These are phyloP conservation scores for Myrmophylax atrothorax DNA, from an alignment of 2,113 vertebrate genomes.

Conservation along the genomic window DNA sequence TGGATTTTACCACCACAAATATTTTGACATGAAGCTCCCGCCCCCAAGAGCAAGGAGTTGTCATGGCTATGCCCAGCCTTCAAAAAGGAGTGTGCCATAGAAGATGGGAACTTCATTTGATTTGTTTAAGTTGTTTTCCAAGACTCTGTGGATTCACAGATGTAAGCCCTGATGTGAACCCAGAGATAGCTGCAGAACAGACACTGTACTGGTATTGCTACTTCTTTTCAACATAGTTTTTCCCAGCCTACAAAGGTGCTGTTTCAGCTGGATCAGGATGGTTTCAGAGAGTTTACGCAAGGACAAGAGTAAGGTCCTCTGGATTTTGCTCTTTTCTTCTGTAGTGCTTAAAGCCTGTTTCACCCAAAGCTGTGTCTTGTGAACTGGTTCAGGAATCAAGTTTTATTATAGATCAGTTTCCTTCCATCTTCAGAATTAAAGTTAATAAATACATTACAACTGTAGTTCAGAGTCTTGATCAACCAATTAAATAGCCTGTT, in stretches of 20 bases:
- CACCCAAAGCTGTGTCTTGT: not conserved
- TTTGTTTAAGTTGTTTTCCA: not conserved
- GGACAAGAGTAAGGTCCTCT: not conserved
- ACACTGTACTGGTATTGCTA: not conserved
- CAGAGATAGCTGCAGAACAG: not conserved
- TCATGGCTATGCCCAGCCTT: not conserved
- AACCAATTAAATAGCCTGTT: not conserved
- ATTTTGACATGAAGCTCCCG: accelerated
- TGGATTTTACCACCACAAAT: not conserved
- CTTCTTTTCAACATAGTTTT: not conserved
- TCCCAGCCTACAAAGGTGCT: not conserved
- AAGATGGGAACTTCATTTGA: not conserved
- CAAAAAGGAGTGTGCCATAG: not conserved
- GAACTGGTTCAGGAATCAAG: not conserved
- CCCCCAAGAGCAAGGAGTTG: not conserved
- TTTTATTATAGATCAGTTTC: not conserved
- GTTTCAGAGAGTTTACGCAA: not conserved
- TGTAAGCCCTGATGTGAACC: not conserved
- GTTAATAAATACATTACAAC: not conserved
- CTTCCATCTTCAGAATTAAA: not conserved
- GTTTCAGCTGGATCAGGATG: not conserved
- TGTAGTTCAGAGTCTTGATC: not conserved
- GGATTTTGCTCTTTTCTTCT: not conserved
- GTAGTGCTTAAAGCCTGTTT: not conserved
- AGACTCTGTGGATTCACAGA: not conserved